Evolutionary conservation across 2,888 invertebrate genomes (phyloP).

Genomic region (Oscheius sp.): DNA sequence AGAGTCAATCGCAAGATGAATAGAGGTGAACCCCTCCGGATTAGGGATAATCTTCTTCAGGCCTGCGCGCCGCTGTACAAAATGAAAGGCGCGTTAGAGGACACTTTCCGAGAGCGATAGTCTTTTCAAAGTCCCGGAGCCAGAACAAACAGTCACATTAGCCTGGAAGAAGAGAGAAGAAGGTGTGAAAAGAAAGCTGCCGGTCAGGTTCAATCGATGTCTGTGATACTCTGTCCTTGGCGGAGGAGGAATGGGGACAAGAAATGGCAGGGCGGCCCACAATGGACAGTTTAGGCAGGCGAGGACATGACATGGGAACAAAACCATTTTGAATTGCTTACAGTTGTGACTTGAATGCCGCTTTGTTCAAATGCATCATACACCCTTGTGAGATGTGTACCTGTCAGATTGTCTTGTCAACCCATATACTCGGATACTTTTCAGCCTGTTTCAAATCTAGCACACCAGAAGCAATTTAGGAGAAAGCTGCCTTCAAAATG

Average conservation of each 20-base stretch:
- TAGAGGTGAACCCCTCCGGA: slow-evolving; percentile 1
- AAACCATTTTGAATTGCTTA: too few relatives aligned
- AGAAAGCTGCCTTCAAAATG: too few relatives aligned
- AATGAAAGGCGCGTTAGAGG: background rate
- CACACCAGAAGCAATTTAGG: too few relatives aligned
- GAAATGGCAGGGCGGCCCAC: slow-evolving; percentile 1
- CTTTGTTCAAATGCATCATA: too few relatives aligned
- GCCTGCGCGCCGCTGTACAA: background rate
- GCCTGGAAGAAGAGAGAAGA: background rate
- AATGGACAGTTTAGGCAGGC: slow-evolving; percentile 26
- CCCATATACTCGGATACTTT: too few relatives aligned
- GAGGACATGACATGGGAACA: background rate
- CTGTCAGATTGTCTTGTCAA: too few relatives aligned
- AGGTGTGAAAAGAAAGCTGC: background rate
- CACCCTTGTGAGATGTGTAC: too few relatives aligned
- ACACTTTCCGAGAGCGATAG: background rate
- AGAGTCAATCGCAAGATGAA: slow-evolving; percentile 20
- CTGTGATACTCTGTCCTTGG: slow-evolving; percentile 15
- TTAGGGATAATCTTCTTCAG: slow-evolving; percentile 11
- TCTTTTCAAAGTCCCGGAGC: background rate
- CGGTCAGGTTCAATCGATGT: slow-evolving; percentile 21
- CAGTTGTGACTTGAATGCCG: too few relatives aligned
- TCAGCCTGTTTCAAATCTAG: too few relatives aligned
- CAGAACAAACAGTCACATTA: slow-evolving; percentile 23
- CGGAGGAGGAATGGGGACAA: slow-evolving; percentile 26